A percentile compares a stretch with the other conserved stretches of the same genome.
Evolutionary conservation across 2,888 invertebrate genomes (phyloP).

Genomic region (Heliconius sara): DNA sequence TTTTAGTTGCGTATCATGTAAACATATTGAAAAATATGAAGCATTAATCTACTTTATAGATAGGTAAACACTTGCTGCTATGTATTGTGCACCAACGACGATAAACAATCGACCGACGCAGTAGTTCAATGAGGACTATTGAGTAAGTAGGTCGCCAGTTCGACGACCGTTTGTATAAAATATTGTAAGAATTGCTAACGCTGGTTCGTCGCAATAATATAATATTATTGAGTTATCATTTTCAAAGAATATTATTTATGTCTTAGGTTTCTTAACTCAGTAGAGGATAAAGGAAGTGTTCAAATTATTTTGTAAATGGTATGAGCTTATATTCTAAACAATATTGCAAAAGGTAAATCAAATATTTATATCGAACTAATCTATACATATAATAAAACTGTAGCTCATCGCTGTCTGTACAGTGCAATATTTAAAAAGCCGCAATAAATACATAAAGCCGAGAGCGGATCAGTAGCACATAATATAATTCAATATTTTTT

Average conservation of each 20-base stretch:
- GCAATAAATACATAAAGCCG: no score
- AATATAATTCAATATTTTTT: no score
- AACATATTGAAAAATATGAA: constrained; percentile 19
- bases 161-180: constrained; percentile 21
- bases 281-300: neutral
- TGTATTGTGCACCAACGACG: neutral
- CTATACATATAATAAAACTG: no score
- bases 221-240: neutral
- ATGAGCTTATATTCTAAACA: no score
- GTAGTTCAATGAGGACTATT: neutral
- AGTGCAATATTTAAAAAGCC: no score
- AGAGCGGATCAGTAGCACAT: no score
- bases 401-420: no score
- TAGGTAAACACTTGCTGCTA: constrained; percentile 21
- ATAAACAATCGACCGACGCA: neutral
- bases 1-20: neutral
- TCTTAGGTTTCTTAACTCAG: neutral
- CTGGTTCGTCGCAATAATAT: constrained; percentile 1
- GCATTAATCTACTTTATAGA: constrained; percentile 15
- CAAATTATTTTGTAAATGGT: neutral
- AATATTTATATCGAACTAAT: no score
- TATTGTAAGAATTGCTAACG: constrained; percentile 12
- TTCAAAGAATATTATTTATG: neutral
- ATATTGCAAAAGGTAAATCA: no score
- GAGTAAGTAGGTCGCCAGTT: constrained; percentile 20